Evolutionary conservation across 2,888 invertebrate species (phyloP).

Genomic region (Brassicogethes aeneus): DNA sequence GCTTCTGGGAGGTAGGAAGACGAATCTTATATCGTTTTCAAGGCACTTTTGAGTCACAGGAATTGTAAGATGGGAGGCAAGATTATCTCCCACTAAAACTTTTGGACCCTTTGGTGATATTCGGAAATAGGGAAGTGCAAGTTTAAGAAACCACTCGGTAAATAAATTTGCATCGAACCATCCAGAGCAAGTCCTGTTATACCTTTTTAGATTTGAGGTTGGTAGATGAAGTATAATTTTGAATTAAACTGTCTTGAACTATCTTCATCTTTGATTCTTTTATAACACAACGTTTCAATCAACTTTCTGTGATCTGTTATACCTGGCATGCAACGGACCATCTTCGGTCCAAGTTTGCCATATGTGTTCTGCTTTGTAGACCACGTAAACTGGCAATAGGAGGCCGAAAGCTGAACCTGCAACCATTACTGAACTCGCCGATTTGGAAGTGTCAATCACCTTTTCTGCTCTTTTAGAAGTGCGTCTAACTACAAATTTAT

Average conservation of each 20-base stretch:
- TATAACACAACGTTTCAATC: no score
- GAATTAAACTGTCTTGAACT: no score
- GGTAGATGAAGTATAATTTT: no score
- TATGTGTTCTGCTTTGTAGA: no score
- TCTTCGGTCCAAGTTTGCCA: slow-evolving; percentile 12
- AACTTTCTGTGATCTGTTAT: no score
- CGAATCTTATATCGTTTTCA: slow-evolving; percentile 4
- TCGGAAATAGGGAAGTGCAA: no score
- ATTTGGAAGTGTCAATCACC: slow-evolving; percentile 13
- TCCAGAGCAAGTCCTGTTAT: no score
- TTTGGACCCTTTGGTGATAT: slow-evolving; percentile 2
- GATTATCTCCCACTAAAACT: slow-evolving; percentile 7
- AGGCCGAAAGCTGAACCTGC: slow-evolving; percentile 7
- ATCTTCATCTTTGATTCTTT: no score
- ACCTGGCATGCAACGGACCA: slow-evolving; percentile 8
- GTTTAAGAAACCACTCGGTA: no score
- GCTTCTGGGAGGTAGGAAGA: slow-evolving; percentile 4
- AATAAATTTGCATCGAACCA: no score
- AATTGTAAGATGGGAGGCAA: slow-evolving; percentile 3
- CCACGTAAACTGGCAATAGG: slow-evolving; percentile 5
- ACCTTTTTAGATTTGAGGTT: no score
- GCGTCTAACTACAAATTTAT: slow-evolving; percentile 19
- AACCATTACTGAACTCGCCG: slow-evolving; percentile 13
- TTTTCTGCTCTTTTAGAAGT: slow-evolving; percentile 22
- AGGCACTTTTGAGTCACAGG: no score